Base-by-base conservation (phyloP, 1,140 invertebrate genomes). In the Leptopilina boulardi region DNA sequence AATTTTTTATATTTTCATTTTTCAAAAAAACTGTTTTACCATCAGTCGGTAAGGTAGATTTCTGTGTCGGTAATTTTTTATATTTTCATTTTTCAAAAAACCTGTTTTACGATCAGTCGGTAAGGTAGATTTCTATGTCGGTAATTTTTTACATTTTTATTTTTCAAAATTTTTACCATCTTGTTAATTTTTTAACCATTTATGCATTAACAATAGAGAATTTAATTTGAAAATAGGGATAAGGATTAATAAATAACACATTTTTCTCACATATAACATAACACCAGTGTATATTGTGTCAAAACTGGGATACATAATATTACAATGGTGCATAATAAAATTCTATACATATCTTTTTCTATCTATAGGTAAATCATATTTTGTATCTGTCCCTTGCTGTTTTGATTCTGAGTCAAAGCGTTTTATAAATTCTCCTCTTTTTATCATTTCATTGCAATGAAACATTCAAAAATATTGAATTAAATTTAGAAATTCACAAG, bases 241-340 rank as follows among this genome's bases (percentile, higher is more conserved):
- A 4, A n/a, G n/a, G n/a, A 0, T 21, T 77, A 81, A 79, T 54
- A 79, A 38, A 82, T 75, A 77, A 83, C 79, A 83, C 85, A 66
- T 72, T 81, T 77, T 84, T 84, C 84, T 88, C 89, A 91, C 89
- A 90, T 90, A 89, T 89, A 91, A 91, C 89, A 90, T 90, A 90
- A 91, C 90, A 91, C 89, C 90, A 91, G 89, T 90, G 89, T 90
- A 90, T 90, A 90, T 90, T 90, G 89, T 86, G 89, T 90, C 89
- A 89, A 87, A 91, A 86, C 87, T 90, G 88, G 86, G 86, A 89
- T 90, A 91, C 88, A 91, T 85, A 91, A 91, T 91, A 90, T 90
- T 91, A 91, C 90, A 91, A 88, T 89, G 89, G 90, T 91, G 90
- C 90, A 90, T 91, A 90, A 90, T 91, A 91, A 91, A 91, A 88